phyloP scores from a whole-genome alignment of 2,888 invertebrate species.

The Eupithecia subfuscata region DNA sequence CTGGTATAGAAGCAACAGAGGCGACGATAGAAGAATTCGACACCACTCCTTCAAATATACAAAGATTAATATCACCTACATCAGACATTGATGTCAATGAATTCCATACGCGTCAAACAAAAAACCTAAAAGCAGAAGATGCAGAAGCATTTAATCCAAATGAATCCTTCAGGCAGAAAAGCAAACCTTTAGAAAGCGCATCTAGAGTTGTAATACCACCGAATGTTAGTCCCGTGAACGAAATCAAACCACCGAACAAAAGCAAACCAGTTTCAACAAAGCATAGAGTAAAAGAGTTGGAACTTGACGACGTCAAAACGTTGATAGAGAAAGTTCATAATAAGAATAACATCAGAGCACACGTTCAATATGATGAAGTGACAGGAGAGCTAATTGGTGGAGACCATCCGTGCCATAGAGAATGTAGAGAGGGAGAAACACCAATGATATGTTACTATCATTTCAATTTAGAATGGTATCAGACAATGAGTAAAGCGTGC shows the following conservation, averaged over 20 bases:
- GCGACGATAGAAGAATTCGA: constrained; percentile 41
- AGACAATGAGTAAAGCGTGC: constrained; percentile 95
- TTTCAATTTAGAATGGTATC: constrained; percentile 92
- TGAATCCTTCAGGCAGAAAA: constrained; percentile 48
- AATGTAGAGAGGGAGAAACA: constrained; percentile 84
- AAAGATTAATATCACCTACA: constrained; percentile 11
- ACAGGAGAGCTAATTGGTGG: constrained; percentile 74
- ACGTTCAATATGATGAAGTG: constrained; percentile 73
- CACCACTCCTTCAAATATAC: constrained; percentile 46
- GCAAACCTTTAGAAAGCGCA: constrained; percentile 64
- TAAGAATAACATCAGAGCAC: constrained; percentile 64
- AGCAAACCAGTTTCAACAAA: constrained; percentile 46
- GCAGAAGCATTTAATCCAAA: constrained; percentile 32
- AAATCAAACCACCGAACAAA: constrained; percentile 55
- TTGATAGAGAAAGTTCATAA: constrained; percentile 46
- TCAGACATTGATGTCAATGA: constrained; percentile 11
- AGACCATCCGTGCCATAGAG: constrained; percentile 86
- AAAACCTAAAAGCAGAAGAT: constrained; percentile 1
- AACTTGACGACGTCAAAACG: constrained; percentile 48
- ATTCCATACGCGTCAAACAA: not conserved
- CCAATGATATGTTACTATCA: constrained; percentile 89
- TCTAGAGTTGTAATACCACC: constrained; percentile 67
- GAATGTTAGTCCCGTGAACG: constrained; percentile 58
- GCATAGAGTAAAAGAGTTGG: constrained; percentile 53
- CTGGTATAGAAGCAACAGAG: constrained; percentile 39